phyloP scores from a whole-genome alignment of 2,113 vertebrate genomes.

The Oreochromis spilurus region DNA sequence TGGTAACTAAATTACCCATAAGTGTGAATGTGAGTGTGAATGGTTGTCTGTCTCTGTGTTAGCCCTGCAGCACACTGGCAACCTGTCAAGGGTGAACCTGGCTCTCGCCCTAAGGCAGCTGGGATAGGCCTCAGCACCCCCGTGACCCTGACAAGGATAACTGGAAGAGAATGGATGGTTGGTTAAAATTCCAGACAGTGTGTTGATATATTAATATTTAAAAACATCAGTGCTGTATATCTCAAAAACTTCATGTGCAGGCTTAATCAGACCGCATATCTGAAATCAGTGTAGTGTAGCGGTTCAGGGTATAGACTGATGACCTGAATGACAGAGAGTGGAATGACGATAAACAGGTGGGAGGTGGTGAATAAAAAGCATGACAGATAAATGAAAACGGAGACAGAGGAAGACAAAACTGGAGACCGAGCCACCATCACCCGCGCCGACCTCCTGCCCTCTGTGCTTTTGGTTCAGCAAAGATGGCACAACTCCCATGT shows the following conservation, averaged over 20 bases:
- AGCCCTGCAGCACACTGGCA: background rate
- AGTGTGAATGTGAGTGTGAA: accelerated
- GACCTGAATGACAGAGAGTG: background rate
- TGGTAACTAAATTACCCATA: background rate
- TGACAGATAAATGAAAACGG: background rate
- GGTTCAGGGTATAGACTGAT: background rate
- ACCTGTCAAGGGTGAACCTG: background rate
- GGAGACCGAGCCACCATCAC: conserved; percentile 10
- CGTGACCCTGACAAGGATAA: background rate
- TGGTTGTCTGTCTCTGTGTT: background rate
- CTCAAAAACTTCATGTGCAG: background rate
- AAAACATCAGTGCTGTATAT: background rate
- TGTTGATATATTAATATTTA: background rate
- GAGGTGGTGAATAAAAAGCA: background rate
- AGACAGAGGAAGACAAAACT: background rate
- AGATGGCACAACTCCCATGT: background rate
- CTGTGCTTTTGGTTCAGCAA: conserved; percentile 20
- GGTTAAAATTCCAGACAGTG: background rate
- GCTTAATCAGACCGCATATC: background rate
- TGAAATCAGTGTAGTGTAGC: background rate
- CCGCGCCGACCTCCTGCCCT: background rate
- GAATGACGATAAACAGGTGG: background rate
- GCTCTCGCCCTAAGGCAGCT: background rate
- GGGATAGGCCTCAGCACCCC: background rate
- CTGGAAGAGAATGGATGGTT: background rate